Base-by-base conservation (phyloP, 1,140 invertebrate species). In the Leptinotarsa texana region DNA sequence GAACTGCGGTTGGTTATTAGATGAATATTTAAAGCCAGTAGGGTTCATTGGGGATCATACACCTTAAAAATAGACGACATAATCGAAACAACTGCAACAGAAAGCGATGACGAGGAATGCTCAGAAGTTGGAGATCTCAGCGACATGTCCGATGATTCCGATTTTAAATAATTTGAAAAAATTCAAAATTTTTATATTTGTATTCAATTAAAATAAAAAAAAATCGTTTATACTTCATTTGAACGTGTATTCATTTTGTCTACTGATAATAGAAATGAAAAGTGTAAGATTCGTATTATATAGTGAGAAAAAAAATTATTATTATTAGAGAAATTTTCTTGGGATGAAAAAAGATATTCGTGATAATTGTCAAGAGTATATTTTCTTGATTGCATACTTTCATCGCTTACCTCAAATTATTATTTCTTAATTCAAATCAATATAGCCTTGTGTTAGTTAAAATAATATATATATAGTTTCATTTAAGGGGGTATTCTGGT, bases 41-140 rank as follows among this genome's bases (percentile, higher is more conserved):
- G 24, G 49, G 4, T 51, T 51, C 4, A 51, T 51, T 51, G 49
- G 49, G 11, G 49, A 51, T 4, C 13, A 51, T 3, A 51, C 49
- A 15, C 49, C 49, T 51, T 15, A 4, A 15, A 51, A 51, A 4
- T 51, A 15, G 3, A 51, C 3, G 49, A 51, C 13, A 51, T 51
- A 4, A 4, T 27, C 24, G 24, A 27, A 27, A 27, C 24, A 24
- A 75, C 78, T 42, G 79, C 80, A 77, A 75, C 80, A 79, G 75
- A 70, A 17, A 62, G 67, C 42, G 67, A 69, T 69, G 67, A 69
- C 67, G 67, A 69, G 42, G 67, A 69, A 69, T 27, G 21, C 42
- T 69, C 42, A 69, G 67, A 69, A 69, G 67, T 69, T 69, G 42
- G 67, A 69, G 67, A 69, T 69, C 42, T 33, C 67, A 69, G 22